Conservation (phyloP, 2,888 invertebrate species). For the Rotaria socialis region DNA sequence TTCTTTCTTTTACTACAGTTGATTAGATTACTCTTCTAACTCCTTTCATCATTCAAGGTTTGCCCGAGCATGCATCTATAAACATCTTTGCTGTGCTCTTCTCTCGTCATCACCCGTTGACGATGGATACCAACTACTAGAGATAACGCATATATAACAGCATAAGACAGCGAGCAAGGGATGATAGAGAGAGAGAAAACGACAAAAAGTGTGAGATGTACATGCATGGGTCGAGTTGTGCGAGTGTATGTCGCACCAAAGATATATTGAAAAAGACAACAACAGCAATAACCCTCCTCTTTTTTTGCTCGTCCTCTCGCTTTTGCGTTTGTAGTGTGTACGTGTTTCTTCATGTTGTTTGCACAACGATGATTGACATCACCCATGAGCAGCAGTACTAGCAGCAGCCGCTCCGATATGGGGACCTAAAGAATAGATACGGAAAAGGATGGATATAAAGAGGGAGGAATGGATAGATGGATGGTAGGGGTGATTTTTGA, state of each 20-base stretch:
- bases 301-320: neutral
- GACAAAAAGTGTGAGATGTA: constrained; percentile 12
- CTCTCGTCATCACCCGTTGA: constrained; percentile 2
- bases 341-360: neutral
- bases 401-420: neutral
- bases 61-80: constrained; percentile 19
- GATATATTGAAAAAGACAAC: constrained; percentile 6
- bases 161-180: neutral
- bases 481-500: constrained; percentile 9
- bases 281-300: neutral
- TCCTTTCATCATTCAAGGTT: constrained; percentile 25
- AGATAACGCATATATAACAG: neutral
- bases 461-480: neutral
- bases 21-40: constrained; percentile 5
- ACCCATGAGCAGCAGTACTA: constrained; percentile 2
- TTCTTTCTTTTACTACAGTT: constrained; percentile 10
- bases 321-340: neutral
- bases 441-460: neutral
- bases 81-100: neutral
- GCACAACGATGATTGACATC: constrained; percentile 29
- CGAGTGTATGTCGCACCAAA: neutral
- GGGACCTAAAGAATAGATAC: constrained; percentile 7
- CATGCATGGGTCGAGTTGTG: neutral
- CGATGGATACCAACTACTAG: neutral
- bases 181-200: neutral